Percentiles rank a stretch among this genome's conserved stretches.
These are phyloP conservation scores for Arenaria interpres DNA, from an alignment of 2,113 vertebrate species.

Conservation along the genomic window DNA sequence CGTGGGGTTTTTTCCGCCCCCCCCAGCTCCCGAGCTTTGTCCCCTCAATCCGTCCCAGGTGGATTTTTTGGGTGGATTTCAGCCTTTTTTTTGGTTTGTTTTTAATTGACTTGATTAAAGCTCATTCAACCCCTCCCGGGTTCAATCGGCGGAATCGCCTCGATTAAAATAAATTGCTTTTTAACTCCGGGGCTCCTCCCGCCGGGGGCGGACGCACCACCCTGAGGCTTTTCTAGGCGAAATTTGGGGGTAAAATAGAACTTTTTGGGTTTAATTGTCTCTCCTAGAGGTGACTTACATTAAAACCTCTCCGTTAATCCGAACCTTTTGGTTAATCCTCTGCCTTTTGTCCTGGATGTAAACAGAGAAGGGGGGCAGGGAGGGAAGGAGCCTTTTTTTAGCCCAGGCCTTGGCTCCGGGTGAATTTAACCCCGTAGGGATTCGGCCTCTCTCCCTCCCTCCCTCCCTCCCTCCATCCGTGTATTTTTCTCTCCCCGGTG, in stretches of 20 bases:
- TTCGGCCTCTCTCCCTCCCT: neutral
- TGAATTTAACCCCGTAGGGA: neutral
- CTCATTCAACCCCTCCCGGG: accelerated
- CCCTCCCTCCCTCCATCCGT: too few relatives aligned
- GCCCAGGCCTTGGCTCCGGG: neutral
- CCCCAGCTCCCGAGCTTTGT: neutral
- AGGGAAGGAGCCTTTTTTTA: neutral
- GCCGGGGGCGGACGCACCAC: too few relatives aligned
- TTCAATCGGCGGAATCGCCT: too few relatives aligned
- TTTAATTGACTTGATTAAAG: neutral
- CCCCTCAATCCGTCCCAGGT: neutral
- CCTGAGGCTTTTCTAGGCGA: too few relatives aligned
- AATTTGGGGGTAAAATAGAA: neutral
- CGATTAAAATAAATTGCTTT: neutral
- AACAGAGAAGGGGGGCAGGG: neutral
- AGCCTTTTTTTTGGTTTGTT: too few relatives aligned
- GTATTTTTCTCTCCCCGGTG: neutral
- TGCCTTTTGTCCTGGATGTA: neutral
- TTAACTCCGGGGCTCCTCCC: too few relatives aligned
- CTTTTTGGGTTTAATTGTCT: neutral
- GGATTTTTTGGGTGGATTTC: neutral
- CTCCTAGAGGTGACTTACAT: neutral
- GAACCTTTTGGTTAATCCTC: neutral
- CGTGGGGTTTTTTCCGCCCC: neutral
- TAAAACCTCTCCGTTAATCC: neutral